phyloP scores from a whole-genome alignment of 2,113 vertebrate species.

The Alectura lathami region DNA sequence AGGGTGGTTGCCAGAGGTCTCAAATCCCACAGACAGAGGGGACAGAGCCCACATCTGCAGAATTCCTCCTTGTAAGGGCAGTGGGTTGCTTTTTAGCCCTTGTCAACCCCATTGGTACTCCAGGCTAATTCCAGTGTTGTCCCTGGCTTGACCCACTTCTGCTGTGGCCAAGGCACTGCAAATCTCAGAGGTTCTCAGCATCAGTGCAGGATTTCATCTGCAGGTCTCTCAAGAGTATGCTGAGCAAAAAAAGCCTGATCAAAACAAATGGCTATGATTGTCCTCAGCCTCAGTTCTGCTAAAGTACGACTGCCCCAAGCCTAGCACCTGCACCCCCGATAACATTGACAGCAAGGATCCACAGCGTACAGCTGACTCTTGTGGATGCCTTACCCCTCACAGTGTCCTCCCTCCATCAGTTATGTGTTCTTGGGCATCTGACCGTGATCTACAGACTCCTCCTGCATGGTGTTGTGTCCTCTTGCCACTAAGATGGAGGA shows the following conservation, averaged over 20 bases:
- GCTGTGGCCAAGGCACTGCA: not conserved
- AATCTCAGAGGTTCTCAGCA: not conserved
- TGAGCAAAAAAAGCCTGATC: not conserved
- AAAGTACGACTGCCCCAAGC: not conserved
- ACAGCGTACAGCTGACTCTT: not conserved
- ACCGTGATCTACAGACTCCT: not conserved
- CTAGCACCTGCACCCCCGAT: not conserved
- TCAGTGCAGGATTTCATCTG: not conserved
- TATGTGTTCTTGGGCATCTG: not conserved
- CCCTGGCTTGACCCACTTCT: not conserved
- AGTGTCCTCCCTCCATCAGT: not conserved
- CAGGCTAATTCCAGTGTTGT: not conserved
- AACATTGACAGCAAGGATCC: not conserved
- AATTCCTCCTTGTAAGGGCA: not conserved
- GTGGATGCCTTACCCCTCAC: fast-evolving
- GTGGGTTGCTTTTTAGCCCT: not conserved
- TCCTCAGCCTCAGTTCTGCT: not conserved
- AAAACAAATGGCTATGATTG: not conserved
- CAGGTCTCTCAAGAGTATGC: not conserved
- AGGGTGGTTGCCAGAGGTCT: not conserved
- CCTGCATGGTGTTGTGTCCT: fast-evolving
- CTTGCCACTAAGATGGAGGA: not conserved
- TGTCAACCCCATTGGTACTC: not conserved
- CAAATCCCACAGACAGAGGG: not conserved
- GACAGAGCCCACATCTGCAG: not conserved